Evolutionary conservation across 2,797 vertebrate genomes (phyloP).

Genomic region (Myiothlypis chrysogaster): DNA sequence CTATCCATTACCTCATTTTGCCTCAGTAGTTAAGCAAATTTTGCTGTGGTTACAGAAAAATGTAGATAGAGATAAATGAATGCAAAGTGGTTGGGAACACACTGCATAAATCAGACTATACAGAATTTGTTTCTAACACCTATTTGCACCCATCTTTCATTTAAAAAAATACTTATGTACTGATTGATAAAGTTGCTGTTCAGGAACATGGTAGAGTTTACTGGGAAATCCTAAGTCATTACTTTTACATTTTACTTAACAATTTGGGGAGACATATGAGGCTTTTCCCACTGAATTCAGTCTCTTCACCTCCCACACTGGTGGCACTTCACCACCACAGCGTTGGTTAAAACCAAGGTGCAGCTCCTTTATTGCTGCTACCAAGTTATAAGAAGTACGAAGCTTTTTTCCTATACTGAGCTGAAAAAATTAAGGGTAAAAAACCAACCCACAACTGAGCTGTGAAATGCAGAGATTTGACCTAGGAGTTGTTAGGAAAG

Average conservation of each 20-base stretch:
- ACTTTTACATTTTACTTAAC: background rate
- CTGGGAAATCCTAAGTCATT: background rate
- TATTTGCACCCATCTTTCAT: accelerated
- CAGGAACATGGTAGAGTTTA: background rate
- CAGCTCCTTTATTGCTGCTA: background rate
- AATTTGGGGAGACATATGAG: background rate
- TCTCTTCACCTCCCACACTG: background rate
- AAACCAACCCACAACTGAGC: accelerated
- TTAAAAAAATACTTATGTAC: accelerated
- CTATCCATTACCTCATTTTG: background rate
- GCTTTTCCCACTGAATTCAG: background rate
- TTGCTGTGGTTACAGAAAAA: background rate
- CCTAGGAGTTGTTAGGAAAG: background rate
- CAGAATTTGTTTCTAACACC: background rate
- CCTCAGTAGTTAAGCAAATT: background rate
- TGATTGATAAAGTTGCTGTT: background rate
- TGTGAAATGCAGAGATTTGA: background rate
- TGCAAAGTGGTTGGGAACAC: background rate
- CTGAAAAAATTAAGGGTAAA: background rate
- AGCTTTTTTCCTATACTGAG: background rate
- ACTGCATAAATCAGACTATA: background rate
- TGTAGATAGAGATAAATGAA: background rate
- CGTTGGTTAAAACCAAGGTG: background rate
- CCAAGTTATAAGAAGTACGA: accelerated
- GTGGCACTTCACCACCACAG: background rate